Base-by-base conservation (phyloP, 2,888 invertebrate species). In the Onchidella celtica region DNA sequence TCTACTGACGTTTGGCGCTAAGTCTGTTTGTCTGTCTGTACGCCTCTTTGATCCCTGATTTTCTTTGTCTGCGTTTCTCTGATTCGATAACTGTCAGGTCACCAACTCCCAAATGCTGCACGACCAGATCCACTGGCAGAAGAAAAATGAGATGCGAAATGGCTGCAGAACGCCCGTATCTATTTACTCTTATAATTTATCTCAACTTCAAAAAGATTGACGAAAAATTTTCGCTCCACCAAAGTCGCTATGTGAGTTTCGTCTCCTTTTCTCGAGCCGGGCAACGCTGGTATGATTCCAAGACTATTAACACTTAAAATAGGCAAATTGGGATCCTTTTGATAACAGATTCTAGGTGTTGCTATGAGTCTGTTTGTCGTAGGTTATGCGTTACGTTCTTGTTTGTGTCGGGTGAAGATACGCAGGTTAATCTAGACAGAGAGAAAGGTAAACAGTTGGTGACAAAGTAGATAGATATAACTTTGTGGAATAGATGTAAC, bases 251-350 rank as follows among this genome's bases (percentile, higher is more conserved):
- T n/a, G 21, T 24, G 29, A 24, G 27, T 29, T 11, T 32, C 24
- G 14, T 27, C 32, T 29, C 27, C 1, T 29, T 21, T 9, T 1
- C 21, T n/a, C 1, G n/a, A 66, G 65, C 65, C 34, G 21, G 29
- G 66, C 9, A 66, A 76, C 76, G 29, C 0, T n/a, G 66, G 76
- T 29, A 72, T 55, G 72, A 11, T 72, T 34, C 32, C 6, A 2
- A 21, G 1, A 34, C 21, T 72, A 72, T 72, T 70, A 72, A 72
- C 72, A 72, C 72, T 76, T 76, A n/a, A 63, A 75, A 32, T 24
- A 47, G 66, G 55, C 11, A 61, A 75, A 75, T 55, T 66, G 29
- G 36, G 27, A 36, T 66, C 40, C 32, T 76, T 40, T 27, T 66
- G 47, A 66, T 55, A 76, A 38, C 3, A 24, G 34, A 14, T 29